Conservation (phyloP, 2,888 invertebrate genomes). For the Metallyticus violacea region DNA sequence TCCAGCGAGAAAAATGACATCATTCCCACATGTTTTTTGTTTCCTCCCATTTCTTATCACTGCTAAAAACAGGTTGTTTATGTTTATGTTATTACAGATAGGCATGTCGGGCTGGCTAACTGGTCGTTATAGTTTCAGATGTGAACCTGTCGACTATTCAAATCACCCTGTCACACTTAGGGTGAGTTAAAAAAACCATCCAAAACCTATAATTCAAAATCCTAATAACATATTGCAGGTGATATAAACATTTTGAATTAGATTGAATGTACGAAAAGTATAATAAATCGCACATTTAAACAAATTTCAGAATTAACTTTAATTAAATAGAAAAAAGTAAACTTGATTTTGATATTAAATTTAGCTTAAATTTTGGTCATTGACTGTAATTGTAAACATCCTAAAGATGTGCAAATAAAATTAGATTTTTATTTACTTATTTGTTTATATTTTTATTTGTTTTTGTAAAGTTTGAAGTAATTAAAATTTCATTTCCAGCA, state of each 20-base stretch:
- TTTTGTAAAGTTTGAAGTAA: no score
- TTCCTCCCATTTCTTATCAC: not conserved
- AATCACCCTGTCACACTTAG: conserved; percentile 85
- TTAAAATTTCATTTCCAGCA: no score
- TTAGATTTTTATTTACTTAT: no score
- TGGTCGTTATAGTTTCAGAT: conserved; percentile 91
- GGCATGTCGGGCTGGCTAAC: conserved; percentile 90
- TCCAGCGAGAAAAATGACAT: not conserved
- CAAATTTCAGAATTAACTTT: no score
- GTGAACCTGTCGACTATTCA: conserved; percentile 96
- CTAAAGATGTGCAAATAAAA: no score
- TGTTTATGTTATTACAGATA: conserved; percentile 74
- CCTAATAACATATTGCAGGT: not conserved
- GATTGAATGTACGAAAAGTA: no score
- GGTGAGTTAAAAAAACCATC: conserved; percentile 62
- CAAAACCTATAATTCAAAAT: not conserved
- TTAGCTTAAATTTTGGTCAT: no score
- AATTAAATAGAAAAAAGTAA: no score
- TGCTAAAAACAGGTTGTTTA: not conserved
- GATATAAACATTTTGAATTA: not conserved
- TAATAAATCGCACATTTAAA: no score
- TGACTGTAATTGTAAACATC: no score
- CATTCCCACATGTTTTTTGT: not conserved
- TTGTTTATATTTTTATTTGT: no score
- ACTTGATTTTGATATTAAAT: no score